Base-by-base conservation (phyloP, 2,797 vertebrate genomes). In the Sylvia borin region DNA sequence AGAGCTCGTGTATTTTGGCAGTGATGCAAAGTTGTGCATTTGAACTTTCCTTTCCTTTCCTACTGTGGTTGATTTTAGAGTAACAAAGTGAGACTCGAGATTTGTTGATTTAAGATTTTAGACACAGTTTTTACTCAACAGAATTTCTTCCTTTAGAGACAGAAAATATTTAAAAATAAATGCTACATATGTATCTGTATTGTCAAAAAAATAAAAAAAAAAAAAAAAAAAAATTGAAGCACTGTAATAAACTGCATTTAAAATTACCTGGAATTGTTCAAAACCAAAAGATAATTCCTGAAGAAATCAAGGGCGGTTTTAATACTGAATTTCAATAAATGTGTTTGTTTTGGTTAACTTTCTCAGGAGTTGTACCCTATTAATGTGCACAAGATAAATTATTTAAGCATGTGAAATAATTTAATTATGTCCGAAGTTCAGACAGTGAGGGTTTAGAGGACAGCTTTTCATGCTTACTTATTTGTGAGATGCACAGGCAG, bases 1-100 rank as follows among this genome's bases (percentile, higher is more conserved):
- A 95, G 93, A 96, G 90, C 95, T 96, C 36, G 94, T 98, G 94
- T 98, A 96, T 97, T 97, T 98, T 98, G 98, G 98, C 98, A 98
- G 88, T 1, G 2, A 74, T 93, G 97, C 91, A 96, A 96, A 97
- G 96, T 72, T 97, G 94, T 96, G 95, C 86, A 95, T 98, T 98
- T 98, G 97, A 98, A 98, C 97, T 97, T 96, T 96, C 78, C 96
- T 97, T 95, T 96, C 82, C 96, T 96, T 97, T 97, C 97, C 97
- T 97, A 93, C 97, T 96, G 97, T 96, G 98, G 95, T 32, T 96
- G 95, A 96, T 93, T 92, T 98, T 95, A 96, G 89, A 96, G 96
- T 96, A 97, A 98, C 97, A 96, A 97, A 97, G 89, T 96, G 65
- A 82, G 84, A 95, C 80, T 95, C 71, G 42, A 9, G 77, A 71